phyloP scores from a whole-genome alignment of 2,888 invertebrate genomes.

The Salpingus planirostris region DNA sequence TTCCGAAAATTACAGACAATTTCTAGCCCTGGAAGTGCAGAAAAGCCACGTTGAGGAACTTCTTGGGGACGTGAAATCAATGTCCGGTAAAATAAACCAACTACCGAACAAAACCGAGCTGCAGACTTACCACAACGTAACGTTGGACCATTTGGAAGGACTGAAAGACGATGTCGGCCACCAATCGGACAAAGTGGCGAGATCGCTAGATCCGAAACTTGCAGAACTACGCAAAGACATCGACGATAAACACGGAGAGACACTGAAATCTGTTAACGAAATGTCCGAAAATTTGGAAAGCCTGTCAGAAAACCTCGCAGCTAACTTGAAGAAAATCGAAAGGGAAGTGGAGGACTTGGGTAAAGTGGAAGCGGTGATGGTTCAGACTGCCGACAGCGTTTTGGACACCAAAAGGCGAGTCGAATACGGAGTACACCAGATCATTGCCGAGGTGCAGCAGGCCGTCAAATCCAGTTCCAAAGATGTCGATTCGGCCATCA shows the following conservation, averaged over 20 bases:
- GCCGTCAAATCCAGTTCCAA: conserved; percentile 56
- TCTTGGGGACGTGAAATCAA: conserved; percentile 27
- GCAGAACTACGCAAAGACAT: conserved; percentile 20
- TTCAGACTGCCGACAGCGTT: conserved; percentile 77
- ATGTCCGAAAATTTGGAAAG: conserved; percentile 48
- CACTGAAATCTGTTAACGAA: conserved; percentile 26
- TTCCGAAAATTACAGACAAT: conserved; percentile 1
- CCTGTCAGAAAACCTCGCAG: conserved; percentile 48
- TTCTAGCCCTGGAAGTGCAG: conserved; percentile 31
- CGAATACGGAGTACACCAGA: conserved; percentile 77
- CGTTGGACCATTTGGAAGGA: conserved; percentile 24
- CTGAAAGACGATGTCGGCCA: conserved; percentile 14
- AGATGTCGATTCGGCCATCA: conserved; percentile 57
- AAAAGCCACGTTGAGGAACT: conserved; percentile 31
- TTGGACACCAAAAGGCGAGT: conserved; percentile 74
- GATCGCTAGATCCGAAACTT: not conserved
- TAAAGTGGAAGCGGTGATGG: conserved; percentile 68
- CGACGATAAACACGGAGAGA: conserved; percentile 25
- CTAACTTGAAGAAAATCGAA: conserved; percentile 47
- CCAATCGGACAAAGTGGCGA: conserved; percentile 10
- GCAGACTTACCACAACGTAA: conserved; percentile 52
- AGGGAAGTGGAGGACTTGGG: conserved; percentile 51
- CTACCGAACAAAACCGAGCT: conserved; percentile 48
- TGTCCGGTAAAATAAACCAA: conserved; percentile 25
- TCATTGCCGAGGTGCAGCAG: conserved; percentile 65